Evolutionary conservation across 64 coral and sea anemone genomes (phyloP).

Genomic region (Stylophora pistillata): DNA sequence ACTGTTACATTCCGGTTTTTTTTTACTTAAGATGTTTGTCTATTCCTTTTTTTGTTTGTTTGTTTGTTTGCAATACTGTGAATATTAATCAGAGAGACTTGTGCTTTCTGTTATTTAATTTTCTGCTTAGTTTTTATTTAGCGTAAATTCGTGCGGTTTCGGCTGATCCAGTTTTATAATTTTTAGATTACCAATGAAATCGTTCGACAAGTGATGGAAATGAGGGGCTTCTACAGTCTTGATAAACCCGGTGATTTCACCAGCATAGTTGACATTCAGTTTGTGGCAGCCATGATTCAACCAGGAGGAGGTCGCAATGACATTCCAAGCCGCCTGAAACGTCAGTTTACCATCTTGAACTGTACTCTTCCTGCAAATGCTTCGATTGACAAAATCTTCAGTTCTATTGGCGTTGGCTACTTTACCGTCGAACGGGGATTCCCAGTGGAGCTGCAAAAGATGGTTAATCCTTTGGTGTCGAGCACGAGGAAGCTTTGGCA

Average conservation of each 20-base stretch:
- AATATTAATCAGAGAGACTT: no score
- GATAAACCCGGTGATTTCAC: slow-evolving; percentile 99
- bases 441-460: slow-evolving; percentile 47
- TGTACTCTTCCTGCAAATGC: slow-evolving; percentile 91
- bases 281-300: slow-evolving; percentile 96
- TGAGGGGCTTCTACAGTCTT: slow-evolving; percentile 94
- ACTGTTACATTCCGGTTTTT: no score
- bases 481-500: slow-evolving; percentile 89
- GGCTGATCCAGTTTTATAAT: slow-evolving; percentile 8
- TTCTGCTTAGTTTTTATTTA: no score
- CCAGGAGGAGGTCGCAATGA: slow-evolving; percentile 96
- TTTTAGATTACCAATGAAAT: slow-evolving; percentile 96
- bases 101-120: no score
- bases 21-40: no score
- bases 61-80: no score
- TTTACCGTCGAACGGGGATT: slow-evolving; percentile 85
- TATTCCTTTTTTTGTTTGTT: no score
- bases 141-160: background rate
- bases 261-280: slow-evolving; percentile 94
- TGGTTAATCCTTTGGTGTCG: slow-evolving; percentile 66
- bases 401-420: slow-evolving; percentile 86
- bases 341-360: slow-evolving; percentile 96
- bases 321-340: slow-evolving; percentile 92
- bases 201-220: slow-evolving; percentile 97
- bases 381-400: slow-evolving; percentile 98